These are phyloP conservation scores for Neolamprologus longior DNA, from an alignment of 2,113 vertebrate genomes.

Conservation along the genomic window DNA sequence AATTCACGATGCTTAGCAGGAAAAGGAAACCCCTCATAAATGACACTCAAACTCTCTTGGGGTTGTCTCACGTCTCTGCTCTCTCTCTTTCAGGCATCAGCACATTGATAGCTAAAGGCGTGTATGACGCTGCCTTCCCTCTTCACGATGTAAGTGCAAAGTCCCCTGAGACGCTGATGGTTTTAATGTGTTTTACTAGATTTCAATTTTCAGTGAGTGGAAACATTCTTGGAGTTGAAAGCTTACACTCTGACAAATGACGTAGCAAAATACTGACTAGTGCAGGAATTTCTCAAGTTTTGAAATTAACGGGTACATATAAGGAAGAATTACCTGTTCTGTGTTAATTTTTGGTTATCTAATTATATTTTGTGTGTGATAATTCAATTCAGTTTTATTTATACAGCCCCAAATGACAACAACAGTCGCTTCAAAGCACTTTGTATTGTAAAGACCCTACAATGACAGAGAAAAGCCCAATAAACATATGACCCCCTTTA, in stretches of 20 bases:
- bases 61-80: background rate
- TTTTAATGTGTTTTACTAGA: background rate
- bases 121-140: conserved; percentile 91
- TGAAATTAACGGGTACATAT: background rate
- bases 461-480: background rate
- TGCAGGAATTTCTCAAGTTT: background rate
- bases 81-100: conserved; percentile 77
- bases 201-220: background rate
- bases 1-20: background rate
- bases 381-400: background rate
- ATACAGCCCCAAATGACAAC: background rate
- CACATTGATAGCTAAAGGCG: conserved; percentile 87
- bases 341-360: background rate
- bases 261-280: background rate
- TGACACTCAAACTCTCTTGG: background rate
- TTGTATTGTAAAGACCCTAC: background rate
- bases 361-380: background rate
- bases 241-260: background rate
- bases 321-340: background rate
- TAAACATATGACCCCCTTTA: background rate
- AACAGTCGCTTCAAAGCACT: background rate
- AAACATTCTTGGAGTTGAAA: background rate
- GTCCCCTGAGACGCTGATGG: background rate
- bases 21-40: background rate
- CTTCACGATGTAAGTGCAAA: conserved; percentile 87